A percentile compares a stretch with the other conserved stretches of the same genome.
Conservation (phyloP, 2,113 vertebrate species). For the Recurvirostra avosetta region DNA sequence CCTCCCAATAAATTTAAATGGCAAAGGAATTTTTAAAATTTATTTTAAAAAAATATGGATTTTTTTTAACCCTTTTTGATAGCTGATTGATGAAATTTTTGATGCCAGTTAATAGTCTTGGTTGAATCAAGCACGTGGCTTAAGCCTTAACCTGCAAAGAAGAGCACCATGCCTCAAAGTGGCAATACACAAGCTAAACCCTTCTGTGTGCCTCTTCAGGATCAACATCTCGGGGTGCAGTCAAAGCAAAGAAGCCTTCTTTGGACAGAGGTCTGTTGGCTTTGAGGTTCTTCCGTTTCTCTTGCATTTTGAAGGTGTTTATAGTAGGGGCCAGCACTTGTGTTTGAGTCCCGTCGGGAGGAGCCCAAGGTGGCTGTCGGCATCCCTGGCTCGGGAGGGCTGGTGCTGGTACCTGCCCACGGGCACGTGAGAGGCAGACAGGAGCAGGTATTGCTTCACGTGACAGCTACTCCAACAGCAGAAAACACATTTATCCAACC, state of each 20-base stretch:
- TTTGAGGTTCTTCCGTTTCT: background rate
- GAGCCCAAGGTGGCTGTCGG: background rate
- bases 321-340: accelerated
- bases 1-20: background rate
- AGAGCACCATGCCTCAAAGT: accelerated
- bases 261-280: background rate
- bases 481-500: background rate
- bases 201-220: background rate
- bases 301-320: background rate
- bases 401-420: background rate
- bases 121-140: background rate
- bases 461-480: background rate
- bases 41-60: background rate
- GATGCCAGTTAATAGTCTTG: background rate
- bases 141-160: background rate
- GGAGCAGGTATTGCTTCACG: background rate
- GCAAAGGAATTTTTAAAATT: background rate
- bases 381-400: background rate
- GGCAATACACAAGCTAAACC: accelerated
- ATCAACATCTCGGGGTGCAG: background rate
- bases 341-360: accelerated
- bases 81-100: background rate
- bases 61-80: background rate
- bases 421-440: background rate
- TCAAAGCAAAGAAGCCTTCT: background rate